These are phyloP conservation scores for Xestobium rufovillosum DNA, from an alignment of 2,888 invertebrate genomes.

Conservation along the genomic window DNA sequence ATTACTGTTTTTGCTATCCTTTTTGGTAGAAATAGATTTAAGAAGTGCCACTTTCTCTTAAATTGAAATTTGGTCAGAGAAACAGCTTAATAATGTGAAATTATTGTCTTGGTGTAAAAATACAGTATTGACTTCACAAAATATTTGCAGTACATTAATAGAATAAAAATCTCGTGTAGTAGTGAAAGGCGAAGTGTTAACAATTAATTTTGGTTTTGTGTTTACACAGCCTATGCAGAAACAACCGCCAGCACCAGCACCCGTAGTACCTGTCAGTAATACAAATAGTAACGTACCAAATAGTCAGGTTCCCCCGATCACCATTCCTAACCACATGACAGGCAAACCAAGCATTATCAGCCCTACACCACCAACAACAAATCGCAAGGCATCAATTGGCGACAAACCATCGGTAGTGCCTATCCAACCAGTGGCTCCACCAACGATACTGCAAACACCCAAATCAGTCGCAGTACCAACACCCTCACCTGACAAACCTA, in stretches of 20 bases:
- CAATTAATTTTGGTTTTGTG: conserved; percentile 12
- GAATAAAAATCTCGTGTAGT: too few relatives aligned
- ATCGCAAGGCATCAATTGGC: conserved; percentile 29
- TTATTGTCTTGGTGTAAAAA: too few relatives aligned
- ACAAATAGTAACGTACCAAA: conserved; percentile 25
- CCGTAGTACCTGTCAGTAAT: conserved; percentile 27
- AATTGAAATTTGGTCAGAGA: too few relatives aligned
- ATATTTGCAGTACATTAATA: too few relatives aligned
- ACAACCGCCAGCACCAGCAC: conserved; percentile 23
- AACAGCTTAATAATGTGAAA: too few relatives aligned
- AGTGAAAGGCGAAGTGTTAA: too few relatives aligned
- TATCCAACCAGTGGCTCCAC: conserved; percentile 34
- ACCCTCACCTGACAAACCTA: conserved; percentile 38
- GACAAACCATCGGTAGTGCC: conserved; percentile 28
- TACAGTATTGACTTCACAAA: too few relatives aligned
- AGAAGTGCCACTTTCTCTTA: too few relatives aligned
- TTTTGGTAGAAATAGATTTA: too few relatives aligned
- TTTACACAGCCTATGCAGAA: conserved; percentile 30
- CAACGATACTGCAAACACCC: conserved; percentile 42
- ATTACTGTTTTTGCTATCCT: too few relatives aligned
- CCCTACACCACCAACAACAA: conserved; percentile 18
- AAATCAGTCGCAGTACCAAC: conserved; percentile 32
- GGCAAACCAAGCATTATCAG: conserved; percentile 31
- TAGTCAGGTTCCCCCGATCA: conserved; percentile 23
- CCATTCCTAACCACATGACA: conserved; percentile 31